These are phyloP conservation scores for Mobula birostris DNA, from an alignment of 2,113 vertebrate genomes.

Conservation along the genomic window DNA sequence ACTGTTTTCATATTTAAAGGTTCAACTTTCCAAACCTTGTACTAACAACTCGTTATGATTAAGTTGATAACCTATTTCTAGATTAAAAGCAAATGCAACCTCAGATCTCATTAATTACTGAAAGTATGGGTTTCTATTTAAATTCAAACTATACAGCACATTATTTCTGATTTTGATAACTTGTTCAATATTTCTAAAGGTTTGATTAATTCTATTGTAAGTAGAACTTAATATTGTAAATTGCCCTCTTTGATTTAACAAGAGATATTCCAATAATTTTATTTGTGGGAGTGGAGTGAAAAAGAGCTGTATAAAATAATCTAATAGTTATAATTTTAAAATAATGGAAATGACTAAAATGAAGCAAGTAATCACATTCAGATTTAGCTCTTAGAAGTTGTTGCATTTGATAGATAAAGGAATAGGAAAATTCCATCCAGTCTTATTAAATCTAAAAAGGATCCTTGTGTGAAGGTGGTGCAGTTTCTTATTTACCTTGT, in stretches of 20 bases:
- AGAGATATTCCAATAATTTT: neutral
- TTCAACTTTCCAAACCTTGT: neutral
- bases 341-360: neutral
- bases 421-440: neutral
- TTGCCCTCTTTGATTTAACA: neutral
- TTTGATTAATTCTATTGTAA: neutral
- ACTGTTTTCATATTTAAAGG: too few species aligned
- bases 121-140: neutral
- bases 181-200: neutral
- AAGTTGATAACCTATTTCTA: neutral
- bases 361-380: neutral
- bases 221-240: neutral
- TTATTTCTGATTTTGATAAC: neutral
- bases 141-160: neutral
- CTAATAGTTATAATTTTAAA: neutral
- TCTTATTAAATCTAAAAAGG: neutral
- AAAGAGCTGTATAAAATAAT: neutral
- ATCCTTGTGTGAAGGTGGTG: neutral
- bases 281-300: neutral
- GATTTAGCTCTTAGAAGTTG: neutral
- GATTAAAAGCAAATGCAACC: neutral
- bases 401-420: neutral
- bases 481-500: constrained; percentile 16
- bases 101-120: neutral
- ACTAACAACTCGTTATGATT: neutral